Evolutionary conservation across 2,113 vertebrate genomes (phyloP), one percentile per base, ranked within the genome.

Genomic region (Aix galericulata): DNA sequence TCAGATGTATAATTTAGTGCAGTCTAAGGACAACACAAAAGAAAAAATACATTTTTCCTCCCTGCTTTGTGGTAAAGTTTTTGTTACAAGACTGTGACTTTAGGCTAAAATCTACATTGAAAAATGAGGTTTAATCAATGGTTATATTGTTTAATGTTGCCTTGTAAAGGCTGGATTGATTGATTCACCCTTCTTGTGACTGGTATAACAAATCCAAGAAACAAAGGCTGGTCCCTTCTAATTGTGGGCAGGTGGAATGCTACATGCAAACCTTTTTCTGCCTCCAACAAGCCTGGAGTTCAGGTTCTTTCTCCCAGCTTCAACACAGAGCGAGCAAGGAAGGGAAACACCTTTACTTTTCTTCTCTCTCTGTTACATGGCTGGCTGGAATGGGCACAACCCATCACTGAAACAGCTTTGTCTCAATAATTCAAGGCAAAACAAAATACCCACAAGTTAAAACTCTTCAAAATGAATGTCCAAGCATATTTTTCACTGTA

Each of bases 91-190:
- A 31, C 15, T 67, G 4, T 93, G 73, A 83, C 84, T 95, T 78
- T 20, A 63, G 93, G 64, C 84, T 92, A 94, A 78, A 95, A 84
- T 75, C 73, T 75, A 60, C 56, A n/a, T 25, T 92, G 89, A 89
- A 92, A 92, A 92, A 91, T 86, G 16, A 91, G 27, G n/a, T 53
- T 86, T 91, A 91, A 89, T 78, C 73, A 66, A 78, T 71, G 40
- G 58, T 66, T 91, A 84, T 81, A 84, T 92, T 94, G 59, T 89
- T 91, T 92, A 59, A 58, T 52, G 66, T 92, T 14, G 29, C 64
- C 42, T 52, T 89, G 46, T 42, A 72, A 89, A 77, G 56, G 17
- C 66, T 86, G 64, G 81, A 69, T 92, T 86, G 64, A 86, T 89
- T 74, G 77, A 91, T 83, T 92, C 52, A 44, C 27, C 40, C 68